phyloP scores from a whole-genome alignment of 1,140 invertebrate species.

The Theocolax elegans region DNA sequence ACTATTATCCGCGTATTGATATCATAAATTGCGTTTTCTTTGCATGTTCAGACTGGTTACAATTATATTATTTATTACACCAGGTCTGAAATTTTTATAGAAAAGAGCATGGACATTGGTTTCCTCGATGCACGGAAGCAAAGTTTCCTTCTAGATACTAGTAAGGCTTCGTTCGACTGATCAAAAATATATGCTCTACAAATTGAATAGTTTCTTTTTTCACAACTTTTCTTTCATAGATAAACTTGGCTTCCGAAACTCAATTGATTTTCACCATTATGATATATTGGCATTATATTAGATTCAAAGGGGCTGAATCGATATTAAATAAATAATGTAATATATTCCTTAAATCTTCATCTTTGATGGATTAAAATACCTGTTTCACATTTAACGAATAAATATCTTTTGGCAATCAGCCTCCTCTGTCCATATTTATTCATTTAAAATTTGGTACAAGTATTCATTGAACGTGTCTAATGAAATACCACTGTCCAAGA shows the following conservation, averaged over 20 bases:
- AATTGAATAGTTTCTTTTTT: not conserved
- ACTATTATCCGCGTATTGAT: too few relatives aligned
- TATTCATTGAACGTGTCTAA: too few relatives aligned
- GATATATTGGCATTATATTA: not conserved
- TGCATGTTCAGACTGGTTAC: not conserved
- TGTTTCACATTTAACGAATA: too few relatives aligned
- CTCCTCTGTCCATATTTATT: too few relatives aligned
- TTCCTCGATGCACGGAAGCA: constrained; percentile 13
- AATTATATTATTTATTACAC: not conserved
- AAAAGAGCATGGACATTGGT: constrained; percentile 31
- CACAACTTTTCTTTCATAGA: not conserved
- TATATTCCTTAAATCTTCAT: too few relatives aligned
- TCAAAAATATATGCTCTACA: not conserved
- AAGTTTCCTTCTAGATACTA: not conserved
- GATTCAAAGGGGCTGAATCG: not conserved
- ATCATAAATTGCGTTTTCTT: too few relatives aligned
- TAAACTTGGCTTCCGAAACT: constrained; percentile 17
- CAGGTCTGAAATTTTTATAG: not conserved
- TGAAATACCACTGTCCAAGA: too few relatives aligned
- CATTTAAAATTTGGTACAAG: too few relatives aligned
- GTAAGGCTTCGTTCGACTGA: not conserved
- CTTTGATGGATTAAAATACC: too few relatives aligned
- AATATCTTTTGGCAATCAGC: too few relatives aligned
- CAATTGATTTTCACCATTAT: not conserved
- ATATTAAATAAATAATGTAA: too few relatives aligned